A percentile compares a stretch with the other conserved stretches of the same genome.
These are phyloP conservation scores for Thymallus thymallus DNA, from an alignment of 2,113 vertebrate genomes.

Conservation along the genomic window DNA sequence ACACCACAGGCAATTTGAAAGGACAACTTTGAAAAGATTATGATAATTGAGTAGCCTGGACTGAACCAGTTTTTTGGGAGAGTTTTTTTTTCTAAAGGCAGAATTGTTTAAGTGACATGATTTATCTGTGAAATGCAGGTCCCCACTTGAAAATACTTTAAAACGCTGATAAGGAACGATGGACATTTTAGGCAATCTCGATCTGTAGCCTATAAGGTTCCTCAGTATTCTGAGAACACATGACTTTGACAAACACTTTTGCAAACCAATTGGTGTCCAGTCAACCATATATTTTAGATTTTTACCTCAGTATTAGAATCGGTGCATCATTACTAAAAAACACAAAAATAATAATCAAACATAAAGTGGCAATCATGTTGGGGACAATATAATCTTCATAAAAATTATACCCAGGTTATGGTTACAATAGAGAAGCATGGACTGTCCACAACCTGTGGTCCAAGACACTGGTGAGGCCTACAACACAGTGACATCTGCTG, in stretches of 20 bases:
- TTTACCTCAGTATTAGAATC: too few species aligned
- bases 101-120: not conserved
- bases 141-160: not conserved
- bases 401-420: too few species aligned
- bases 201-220: not conserved
- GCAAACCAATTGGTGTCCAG: too few species aligned
- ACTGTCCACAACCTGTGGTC: too few species aligned
- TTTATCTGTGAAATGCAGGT: not conserved
- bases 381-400: too few species aligned
- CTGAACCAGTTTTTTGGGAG: not conserved
- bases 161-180: not conserved
- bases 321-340: too few species aligned
- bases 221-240: not conserved
- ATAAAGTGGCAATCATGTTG: too few species aligned
- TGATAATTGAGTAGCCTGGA: not conserved
- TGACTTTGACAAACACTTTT: not conserved
- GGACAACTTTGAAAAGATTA: not conserved
- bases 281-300: too few species aligned
- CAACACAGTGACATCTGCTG: slow-evolving; percentile 16
- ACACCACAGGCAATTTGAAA: not conserved
- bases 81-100: not conserved
- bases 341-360: rapidly evolving
- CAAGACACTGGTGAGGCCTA: too few species aligned
- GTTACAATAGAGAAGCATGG: too few species aligned
- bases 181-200: not conserved